Base-by-base conservation (phyloP, 1,140 invertebrate species). In the Drosophila asahinai region DNA sequence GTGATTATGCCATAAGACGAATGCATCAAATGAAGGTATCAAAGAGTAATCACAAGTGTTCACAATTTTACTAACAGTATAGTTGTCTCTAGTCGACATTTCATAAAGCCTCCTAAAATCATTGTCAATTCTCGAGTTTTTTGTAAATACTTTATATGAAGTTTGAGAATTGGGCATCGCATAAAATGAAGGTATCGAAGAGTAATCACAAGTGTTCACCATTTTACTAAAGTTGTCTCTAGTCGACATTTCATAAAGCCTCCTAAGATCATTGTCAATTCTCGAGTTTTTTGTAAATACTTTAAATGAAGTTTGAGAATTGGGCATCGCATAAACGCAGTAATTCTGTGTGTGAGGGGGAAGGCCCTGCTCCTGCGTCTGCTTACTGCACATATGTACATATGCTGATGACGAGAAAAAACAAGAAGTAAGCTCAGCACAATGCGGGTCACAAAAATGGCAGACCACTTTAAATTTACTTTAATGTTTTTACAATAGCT, bases 381-480 rank as follows among this genome's bases (percentile, higher is more conserved):
- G 38, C 67, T 72, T 52, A 73, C 54, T 60, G 68, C 71, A 73
- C 67, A 73, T 73, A 72, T 71, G 67, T 68, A 40, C 38, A 40
- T 57, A 57, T 72, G 43, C 65, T 59, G 66, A 48, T 48, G 52
- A 59, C 12, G 45, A 51, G 25, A 17, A 22, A 49, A 60, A 72
- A 19, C 6, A 59, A 60, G 25, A 42, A 49, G 51, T 25, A 48
- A 72, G 67, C 30, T 33, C 22, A 22, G 5, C 2, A 61, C 67
- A 38, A 15, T 30, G 33, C n/a, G 45, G 22, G 22, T 12, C 57
- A 52, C 11, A 27, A 8, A 61, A n/a, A 36, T 42, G 7, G 17
- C 9, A 11, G 8, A 36, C 33, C 2, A 36, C 2, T 36, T 36
- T 11, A 12, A 36, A 36, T 36, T 11, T 36, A 11, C 33, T 36